Evolutionary conservation across 2,797 vertebrate genomes (phyloP).

Genomic region (Lagocephalus sceleratus): DNA sequence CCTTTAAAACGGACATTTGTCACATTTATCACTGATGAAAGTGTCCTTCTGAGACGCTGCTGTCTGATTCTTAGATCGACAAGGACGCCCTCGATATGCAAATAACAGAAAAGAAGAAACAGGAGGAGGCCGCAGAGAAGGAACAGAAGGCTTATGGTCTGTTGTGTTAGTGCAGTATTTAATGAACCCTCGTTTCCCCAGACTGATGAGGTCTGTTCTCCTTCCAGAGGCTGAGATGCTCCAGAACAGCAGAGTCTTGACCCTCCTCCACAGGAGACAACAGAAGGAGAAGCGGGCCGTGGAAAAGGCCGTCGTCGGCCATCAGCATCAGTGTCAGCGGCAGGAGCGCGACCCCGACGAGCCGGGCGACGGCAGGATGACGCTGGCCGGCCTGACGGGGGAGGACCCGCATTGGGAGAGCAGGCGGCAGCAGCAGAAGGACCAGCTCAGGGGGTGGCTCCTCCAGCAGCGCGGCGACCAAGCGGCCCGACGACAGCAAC

Average conservation of each 20-base stretch:
- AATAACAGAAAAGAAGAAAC: conserved; percentile 54
- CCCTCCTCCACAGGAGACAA: conserved; percentile 70
- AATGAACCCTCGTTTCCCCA: too few relatives aligned
- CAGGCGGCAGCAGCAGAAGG: conserved; percentile 78
- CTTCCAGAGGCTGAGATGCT: conserved; percentile 54
- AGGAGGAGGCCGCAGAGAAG: conserved; percentile 32
- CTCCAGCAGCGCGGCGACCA: conserved; percentile 81
- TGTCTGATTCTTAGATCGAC: conserved; percentile 59
- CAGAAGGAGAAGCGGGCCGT: conserved; percentile 60
- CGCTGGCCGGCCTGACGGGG: conserved; percentile 82
- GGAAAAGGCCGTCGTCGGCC: conserved; percentile 66
- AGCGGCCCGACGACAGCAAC: conserved; percentile 55
- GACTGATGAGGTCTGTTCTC: not conserved
- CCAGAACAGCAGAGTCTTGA: conserved; percentile 33
- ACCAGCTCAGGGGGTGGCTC: conserved; percentile 85
- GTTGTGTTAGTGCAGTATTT: conserved; percentile 5
- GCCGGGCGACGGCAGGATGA: conserved; percentile 50
- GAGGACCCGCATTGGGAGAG: conserved; percentile 75
- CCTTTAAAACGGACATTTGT: too few relatives aligned
- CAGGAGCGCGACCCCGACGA: conserved; percentile 81
- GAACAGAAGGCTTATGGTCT: conserved; percentile 42
- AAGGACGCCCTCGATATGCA: conserved; percentile 62
- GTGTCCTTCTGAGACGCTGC: too few relatives aligned
- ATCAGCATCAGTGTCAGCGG: conserved; percentile 76
- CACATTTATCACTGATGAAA: too few relatives aligned